Conservation (phyloP, 2,113 vertebrate genomes). For the Epinephelus fuscoguttatus region DNA sequence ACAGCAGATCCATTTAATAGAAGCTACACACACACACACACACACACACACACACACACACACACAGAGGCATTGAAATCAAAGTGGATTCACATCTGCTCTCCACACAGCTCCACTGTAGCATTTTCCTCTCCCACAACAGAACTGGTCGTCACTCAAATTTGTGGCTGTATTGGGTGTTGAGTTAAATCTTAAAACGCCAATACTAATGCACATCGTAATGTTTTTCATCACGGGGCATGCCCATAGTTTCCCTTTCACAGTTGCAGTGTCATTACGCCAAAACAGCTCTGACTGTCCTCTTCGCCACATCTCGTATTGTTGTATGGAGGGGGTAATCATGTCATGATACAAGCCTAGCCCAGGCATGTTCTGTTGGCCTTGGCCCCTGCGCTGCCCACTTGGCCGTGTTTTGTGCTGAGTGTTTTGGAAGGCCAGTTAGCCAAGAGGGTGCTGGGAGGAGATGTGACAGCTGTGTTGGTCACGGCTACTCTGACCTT, state of each 20-base stretch:
- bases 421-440: conserved; percentile 77
- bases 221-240: conserved; percentile 22
- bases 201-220: conserved; percentile 26
- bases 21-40: conserved; percentile 52
- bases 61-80: conserved; percentile 63
- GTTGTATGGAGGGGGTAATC: conserved; percentile 24
- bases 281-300: conserved; percentile 29
- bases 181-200: conserved; percentile 51
- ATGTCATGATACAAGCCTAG: conserved; percentile 43
- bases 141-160: conserved; percentile 62
- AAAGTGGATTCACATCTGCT: conserved; percentile 79
- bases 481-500: conserved; percentile 84
- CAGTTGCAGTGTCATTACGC: not conserved
- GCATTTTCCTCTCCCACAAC: conserved; percentile 52
- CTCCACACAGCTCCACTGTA: conserved; percentile 61
- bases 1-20: conserved; percentile 84
- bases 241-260: conserved; percentile 24
- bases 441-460: conserved; percentile 71
- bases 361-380: conserved; percentile 58
- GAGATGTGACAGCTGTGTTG: conserved; percentile 84
- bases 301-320: conserved; percentile 33
- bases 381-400: conserved; percentile 56
- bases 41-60: conserved; percentile 16
- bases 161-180: conserved; percentile 35
- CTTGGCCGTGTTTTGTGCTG: conserved; percentile 68